Conservation (phyloP, 2,113 vertebrate species). For the Lamprotornis superbus region DNA sequence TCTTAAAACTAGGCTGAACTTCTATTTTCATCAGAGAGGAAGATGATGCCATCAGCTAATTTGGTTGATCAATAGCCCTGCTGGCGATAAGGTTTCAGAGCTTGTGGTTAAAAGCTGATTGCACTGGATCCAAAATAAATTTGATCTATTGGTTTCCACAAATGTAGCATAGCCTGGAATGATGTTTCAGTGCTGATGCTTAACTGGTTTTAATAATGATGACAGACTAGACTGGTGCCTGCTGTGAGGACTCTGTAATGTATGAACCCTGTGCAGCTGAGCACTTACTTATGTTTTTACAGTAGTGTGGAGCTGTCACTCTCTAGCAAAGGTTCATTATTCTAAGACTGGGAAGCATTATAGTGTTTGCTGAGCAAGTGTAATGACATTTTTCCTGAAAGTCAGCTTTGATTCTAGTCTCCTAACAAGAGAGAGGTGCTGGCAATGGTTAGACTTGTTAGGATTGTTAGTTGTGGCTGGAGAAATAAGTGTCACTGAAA, state of each 20-base stretch:
- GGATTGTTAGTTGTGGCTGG: neutral
- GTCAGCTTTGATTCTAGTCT: neutral
- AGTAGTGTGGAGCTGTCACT: neutral
- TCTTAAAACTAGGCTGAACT: conserved; percentile 45
- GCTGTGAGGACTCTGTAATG: conserved; percentile 7
- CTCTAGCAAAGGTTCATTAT: neutral
- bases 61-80: conserved; percentile 57
- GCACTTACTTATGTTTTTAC: neutral
- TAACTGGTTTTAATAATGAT: conserved; percentile 45
- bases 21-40: conserved; percentile 33
- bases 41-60: conserved; percentile 55
- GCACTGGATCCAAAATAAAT: conserved; percentile 53
- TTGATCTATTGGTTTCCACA: conserved; percentile 63
- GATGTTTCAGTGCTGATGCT: conserved; percentile 49
- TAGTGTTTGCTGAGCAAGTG: neutral
- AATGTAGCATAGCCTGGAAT: conserved; percentile 8
- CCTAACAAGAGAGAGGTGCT: neutral
- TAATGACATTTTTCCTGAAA: neutral
- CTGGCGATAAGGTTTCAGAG: conserved; percentile 55
- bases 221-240: conserved; percentile 37
- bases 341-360: neutral
- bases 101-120: conserved; percentile 60
- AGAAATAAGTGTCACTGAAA: neutral
- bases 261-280: neutral
- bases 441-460: neutral